These are phyloP conservation scores for Rhamnusium bicolor DNA, from an alignment of 2,888 invertebrate species.

Conservation along the genomic window DNA sequence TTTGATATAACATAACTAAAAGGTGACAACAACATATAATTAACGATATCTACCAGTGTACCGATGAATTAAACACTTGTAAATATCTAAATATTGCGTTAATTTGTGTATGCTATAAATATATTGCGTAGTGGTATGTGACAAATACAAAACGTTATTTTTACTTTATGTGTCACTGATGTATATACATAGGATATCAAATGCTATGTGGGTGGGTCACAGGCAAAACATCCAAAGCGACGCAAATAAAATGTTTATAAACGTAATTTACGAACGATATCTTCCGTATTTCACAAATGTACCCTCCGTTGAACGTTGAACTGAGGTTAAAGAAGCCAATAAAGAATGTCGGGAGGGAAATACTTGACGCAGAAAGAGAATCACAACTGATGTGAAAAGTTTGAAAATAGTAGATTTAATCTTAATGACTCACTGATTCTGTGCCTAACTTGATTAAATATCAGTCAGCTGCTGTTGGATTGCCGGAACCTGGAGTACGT, in stretches of 20 bases:
- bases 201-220: too few relatives aligned
- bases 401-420: slow-evolving; percentile 30
- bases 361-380: slow-evolving; percentile 4
- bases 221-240: neutral
- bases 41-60: too few relatives aligned
- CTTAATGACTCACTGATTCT: slow-evolving; percentile 22
- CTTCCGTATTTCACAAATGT: slow-evolving; percentile 10
- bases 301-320: slow-evolving; percentile 1
- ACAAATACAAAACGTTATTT: too few relatives aligned
- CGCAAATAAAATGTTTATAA: slow-evolving; percentile 9
- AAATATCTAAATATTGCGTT: too few relatives aligned
- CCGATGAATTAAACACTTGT: too few relatives aligned
- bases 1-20: too few relatives aligned
- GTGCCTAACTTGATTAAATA: slow-evolving; percentile 22
- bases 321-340: slow-evolving; percentile 22
- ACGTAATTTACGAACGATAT: neutral
- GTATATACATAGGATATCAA: too few relatives aligned
- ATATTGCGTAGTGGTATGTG: too few relatives aligned
- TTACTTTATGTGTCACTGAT: too few relatives aligned
- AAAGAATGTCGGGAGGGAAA: slow-evolving; percentile 4
- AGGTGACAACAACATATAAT: too few relatives aligned
- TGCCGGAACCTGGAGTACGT: neutral
- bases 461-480: slow-evolving; percentile 5
- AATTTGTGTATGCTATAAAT: too few relatives aligned
- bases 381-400: slow-evolving; percentile 25